A percentile compares a stretch with the other conserved stretches of the same genome.
Conservation (phyloP, 2,888 invertebrate species). For the Drepana falcataria region DNA sequence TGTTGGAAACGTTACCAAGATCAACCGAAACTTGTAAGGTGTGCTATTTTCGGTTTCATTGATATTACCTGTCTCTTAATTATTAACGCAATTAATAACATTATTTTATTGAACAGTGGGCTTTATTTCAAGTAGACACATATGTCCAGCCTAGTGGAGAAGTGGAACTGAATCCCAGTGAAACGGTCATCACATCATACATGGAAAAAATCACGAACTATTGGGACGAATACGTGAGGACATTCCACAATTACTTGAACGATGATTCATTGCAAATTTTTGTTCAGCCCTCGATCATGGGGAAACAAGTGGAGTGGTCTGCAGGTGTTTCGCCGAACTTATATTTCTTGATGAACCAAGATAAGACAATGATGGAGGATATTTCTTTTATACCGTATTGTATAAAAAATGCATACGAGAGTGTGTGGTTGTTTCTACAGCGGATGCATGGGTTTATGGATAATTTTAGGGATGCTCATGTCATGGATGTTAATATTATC, state of each 20-base stretch:
- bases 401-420: conserved; percentile 80
- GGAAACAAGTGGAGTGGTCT: conserved; percentile 86
- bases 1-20: conserved; percentile 70
- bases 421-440: conserved; percentile 80
- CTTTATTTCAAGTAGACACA: conserved; percentile 80
- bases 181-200: conserved; percentile 77
- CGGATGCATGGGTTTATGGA: conserved; percentile 82
- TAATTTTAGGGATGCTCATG: conserved; percentile 84
- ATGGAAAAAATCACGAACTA: conserved; percentile 80
- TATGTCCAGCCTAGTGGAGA: conserved; percentile 59
- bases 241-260: conserved; percentile 84
- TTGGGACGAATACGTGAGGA: conserved; percentile 83
- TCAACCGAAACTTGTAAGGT: conserved; percentile 67
- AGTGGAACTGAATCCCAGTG: conserved; percentile 79
- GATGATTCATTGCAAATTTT: conserved; percentile 85
- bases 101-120: conserved; percentile 64
- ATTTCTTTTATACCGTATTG: conserved; percentile 78
- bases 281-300: conserved; percentile 91
- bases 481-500: conserved; percentile 81
- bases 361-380: conserved; percentile 76
- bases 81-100: background rate
- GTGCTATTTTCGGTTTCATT: background rate
- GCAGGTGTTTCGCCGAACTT: conserved; percentile 86
- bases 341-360: conserved; percentile 83
- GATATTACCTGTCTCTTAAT: no score